These are phyloP conservation scores for Aquatica leii DNA, from an alignment of 2,888 invertebrate species.

Conservation along the genomic window DNA sequence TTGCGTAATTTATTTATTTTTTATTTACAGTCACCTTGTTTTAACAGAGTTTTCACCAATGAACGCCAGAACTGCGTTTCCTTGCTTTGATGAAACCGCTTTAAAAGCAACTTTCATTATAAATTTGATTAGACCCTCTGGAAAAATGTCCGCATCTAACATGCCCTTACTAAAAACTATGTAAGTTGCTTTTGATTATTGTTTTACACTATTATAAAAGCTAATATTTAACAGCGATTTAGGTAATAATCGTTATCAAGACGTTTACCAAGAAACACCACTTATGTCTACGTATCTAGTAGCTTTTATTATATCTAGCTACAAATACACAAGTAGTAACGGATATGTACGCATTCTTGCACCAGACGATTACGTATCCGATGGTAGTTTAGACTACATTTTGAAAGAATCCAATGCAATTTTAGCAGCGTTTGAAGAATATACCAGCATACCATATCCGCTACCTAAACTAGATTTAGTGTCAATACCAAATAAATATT, in stretches of 20 bases:
- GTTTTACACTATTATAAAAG: background rate
- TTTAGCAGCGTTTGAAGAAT: constrained; percentile 63
- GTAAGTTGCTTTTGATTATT: constrained; percentile 13
- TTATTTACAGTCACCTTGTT: constrained; percentile 1
- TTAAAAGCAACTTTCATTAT: constrained; percentile 55
- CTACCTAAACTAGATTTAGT: constrained; percentile 75
- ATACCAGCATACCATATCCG: constrained; percentile 65
- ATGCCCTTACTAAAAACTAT: constrained; percentile 10
- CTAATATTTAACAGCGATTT: background rate
- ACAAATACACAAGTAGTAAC: constrained; percentile 65
- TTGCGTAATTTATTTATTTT: no score
- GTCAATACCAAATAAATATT: constrained; percentile 76
- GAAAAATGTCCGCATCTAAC: constrained; percentile 16
- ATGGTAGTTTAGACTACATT: constrained; percentile 61
- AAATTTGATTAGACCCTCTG: constrained; percentile 49
- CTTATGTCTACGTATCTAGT: constrained; percentile 92
- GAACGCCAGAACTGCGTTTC: constrained; percentile 73
- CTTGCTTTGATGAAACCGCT: constrained; percentile 74
- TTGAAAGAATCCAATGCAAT: constrained; percentile 59
- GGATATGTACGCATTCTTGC: constrained; percentile 75
- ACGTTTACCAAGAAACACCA: constrained; percentile 77
- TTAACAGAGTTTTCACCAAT: constrained; percentile 11
- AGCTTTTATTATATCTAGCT: constrained; percentile 86
- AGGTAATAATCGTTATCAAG: constrained; percentile 51
- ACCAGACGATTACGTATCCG: constrained; percentile 72